Conservation (phyloP, 2,113 vertebrate species). For the Marmota flaviventris region DNA sequence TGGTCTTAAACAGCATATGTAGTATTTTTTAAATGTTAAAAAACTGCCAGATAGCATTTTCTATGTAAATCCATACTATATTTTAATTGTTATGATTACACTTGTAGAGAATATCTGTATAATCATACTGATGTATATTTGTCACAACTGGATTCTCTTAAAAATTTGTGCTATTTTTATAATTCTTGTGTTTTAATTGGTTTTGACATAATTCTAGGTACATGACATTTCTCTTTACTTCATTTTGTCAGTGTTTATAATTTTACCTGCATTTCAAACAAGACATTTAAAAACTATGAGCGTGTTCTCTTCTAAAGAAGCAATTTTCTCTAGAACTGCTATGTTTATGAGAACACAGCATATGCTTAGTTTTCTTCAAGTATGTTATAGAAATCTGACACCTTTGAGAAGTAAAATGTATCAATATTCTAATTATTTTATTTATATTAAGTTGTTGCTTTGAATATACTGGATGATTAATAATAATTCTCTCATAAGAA, state of each 20-base stretch:
- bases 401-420: neutral
- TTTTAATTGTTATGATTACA: neutral
- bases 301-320: slow-evolving; percentile 14
- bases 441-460: slow-evolving; percentile 22
- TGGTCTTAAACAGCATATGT: neutral
- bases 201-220: neutral
- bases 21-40: neutral
- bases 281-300: neutral
- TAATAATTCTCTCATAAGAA: neutral
- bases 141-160: neutral
- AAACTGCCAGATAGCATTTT: neutral
- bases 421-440: neutral
- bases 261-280: slow-evolving; percentile 3
- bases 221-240: neutral
- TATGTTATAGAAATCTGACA: neutral
- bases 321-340: slow-evolving; percentile 51
- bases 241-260: slow-evolving; percentile 27
- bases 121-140: neutral
- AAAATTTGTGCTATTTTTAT: neutral
- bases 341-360: slow-evolving; percentile 56
- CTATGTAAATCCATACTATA: neutral
- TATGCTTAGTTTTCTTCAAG: slow-evolving; percentile 17
- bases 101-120: neutral
- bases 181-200: neutral
- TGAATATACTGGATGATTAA: neutral